Percentiles rank a stretch among this genome's conserved stretches.
phyloP scores from a whole-genome alignment of 1,140 invertebrate species.

The Lysiphlebus fabarum region DNA sequence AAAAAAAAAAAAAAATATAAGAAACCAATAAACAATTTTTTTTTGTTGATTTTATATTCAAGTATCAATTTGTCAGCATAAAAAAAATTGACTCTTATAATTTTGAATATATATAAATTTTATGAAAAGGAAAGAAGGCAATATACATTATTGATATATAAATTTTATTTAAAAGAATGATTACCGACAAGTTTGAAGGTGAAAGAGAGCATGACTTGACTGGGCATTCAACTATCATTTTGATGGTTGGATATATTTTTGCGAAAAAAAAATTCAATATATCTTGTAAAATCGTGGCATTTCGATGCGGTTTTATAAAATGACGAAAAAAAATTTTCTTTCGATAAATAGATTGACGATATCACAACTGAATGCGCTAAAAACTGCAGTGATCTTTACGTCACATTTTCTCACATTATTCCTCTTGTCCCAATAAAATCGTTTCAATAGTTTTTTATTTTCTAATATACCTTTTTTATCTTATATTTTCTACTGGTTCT shows the following conservation, averaged over 20 bases:
- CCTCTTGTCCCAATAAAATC: neutral
- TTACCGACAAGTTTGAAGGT: too few relatives aligned
- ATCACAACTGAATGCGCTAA: conserved; percentile 9
- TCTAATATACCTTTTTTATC: neutral
- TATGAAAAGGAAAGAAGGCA: too few relatives aligned
- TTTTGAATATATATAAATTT: too few relatives aligned
- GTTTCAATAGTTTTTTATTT: neutral
- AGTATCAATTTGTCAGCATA: too few relatives aligned
- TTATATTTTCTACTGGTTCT: too few relatives aligned
- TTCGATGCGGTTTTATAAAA: conserved; percentile 9
- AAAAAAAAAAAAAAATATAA: too few relatives aligned
- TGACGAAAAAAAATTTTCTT: conserved; percentile 20
- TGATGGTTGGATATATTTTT: too few relatives aligned
- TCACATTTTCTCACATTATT: neutral
- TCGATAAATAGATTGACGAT: conserved; percentile 26
- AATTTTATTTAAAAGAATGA: too few relatives aligned
- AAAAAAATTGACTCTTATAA: too few relatives aligned
- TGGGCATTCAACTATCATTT: neutral
- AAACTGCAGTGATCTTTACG: conserved; percentile 13
- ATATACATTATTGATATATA: too few relatives aligned
- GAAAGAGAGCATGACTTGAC: neutral
- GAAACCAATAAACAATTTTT: too few relatives aligned
- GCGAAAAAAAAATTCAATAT: conserved; percentile 22
- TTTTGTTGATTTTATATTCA: too few relatives aligned
- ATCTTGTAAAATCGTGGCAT: conserved; percentile 1